phyloP scores from a whole-genome alignment of 1,140 invertebrate genomes.

The Zaprionus capensis region DNA sequence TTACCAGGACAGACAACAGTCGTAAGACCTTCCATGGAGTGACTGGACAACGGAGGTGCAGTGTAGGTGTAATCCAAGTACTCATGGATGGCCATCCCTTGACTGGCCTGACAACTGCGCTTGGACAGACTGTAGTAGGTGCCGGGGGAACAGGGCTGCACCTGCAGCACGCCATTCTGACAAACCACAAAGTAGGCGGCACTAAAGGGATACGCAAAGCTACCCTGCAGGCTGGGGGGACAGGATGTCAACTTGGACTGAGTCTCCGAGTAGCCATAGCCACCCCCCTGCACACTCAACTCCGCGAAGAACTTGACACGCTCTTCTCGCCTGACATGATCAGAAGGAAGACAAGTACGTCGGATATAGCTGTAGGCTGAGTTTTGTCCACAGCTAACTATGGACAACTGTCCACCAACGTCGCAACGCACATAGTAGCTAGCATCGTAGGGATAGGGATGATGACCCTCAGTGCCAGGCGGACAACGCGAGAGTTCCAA shows the following conservation, averaged over 20 bases:
- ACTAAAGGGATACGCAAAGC: constrained; percentile 73
- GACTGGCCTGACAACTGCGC: constrained; percentile 33
- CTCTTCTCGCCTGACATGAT: constrained; percentile 27
- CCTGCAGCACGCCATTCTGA: constrained; percentile 51
- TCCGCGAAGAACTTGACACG: constrained; percentile 51
- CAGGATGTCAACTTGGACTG: constrained; percentile 54
- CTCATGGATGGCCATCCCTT: constrained; percentile 46
- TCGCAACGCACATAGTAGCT: constrained; percentile 63
- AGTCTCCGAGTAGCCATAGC: constrained; percentile 45
- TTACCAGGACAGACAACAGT: constrained; percentile 57
- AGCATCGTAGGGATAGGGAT: constrained; percentile 76
- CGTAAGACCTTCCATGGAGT: constrained; percentile 48
- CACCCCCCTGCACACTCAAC: constrained; percentile 25
- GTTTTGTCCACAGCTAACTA: constrained; percentile 45
- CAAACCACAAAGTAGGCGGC: constrained; percentile 61
- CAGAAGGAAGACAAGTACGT: constrained; percentile 36
- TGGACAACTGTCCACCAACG: constrained; percentile 45
- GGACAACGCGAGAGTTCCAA: constrained; percentile 60
- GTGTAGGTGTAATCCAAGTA: constrained; percentile 55
- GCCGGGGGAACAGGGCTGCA: constrained; percentile 51
- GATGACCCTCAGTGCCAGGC: constrained; percentile 63
- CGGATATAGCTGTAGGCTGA: constrained; percentile 59
- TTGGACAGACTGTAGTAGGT: constrained; percentile 65
- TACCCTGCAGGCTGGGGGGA: constrained; percentile 49
- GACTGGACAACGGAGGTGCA: constrained; percentile 42